phyloP scores from a whole-genome alignment of 1,140 invertebrate genomes.

The Nephila pilipes region DNA sequence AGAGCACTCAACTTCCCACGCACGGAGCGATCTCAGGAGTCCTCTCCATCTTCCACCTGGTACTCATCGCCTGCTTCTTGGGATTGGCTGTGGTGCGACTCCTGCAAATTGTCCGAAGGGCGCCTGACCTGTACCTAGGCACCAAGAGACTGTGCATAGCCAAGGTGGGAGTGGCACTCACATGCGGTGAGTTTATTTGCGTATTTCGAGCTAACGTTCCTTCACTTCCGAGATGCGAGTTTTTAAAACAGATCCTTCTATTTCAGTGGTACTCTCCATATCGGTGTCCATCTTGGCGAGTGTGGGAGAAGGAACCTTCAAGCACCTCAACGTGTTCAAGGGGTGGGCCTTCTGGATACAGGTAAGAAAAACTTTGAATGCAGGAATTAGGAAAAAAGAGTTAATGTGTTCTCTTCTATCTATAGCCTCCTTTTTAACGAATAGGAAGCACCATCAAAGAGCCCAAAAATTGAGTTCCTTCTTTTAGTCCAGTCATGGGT shows the following conservation, averaged over 20 bases:
- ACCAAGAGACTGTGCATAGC: constrained; percentile 56
- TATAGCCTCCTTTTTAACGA: no score
- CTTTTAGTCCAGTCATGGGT: no score
- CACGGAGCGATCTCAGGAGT: constrained; percentile 38
- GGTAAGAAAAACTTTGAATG: neutral
- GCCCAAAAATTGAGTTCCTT: no score
- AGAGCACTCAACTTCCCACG: constrained; percentile 20
- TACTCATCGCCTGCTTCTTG: constrained; percentile 46
- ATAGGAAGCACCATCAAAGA: no score
- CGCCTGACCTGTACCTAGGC: constrained; percentile 60
- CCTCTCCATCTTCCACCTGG: constrained; percentile 43
- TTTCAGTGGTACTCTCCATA: constrained; percentile 68
- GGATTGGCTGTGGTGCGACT: constrained; percentile 37
- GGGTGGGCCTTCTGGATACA: constrained; percentile 75
- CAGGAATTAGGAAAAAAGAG: no score
- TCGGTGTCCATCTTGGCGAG: constrained; percentile 62
- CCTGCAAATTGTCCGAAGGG: constrained; percentile 7
- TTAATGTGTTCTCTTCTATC: no score
- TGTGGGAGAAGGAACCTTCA: constrained; percentile 53
- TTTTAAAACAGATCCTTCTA: no score
- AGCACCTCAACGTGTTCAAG: constrained; percentile 56
- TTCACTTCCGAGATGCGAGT: no score
- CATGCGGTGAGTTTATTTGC: constrained; percentile 56
- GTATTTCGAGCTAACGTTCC: no score
- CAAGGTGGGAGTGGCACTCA: constrained; percentile 62